Conservation (phyloP, 2,113 vertebrate genomes). For the Monopterus albus region DNA sequence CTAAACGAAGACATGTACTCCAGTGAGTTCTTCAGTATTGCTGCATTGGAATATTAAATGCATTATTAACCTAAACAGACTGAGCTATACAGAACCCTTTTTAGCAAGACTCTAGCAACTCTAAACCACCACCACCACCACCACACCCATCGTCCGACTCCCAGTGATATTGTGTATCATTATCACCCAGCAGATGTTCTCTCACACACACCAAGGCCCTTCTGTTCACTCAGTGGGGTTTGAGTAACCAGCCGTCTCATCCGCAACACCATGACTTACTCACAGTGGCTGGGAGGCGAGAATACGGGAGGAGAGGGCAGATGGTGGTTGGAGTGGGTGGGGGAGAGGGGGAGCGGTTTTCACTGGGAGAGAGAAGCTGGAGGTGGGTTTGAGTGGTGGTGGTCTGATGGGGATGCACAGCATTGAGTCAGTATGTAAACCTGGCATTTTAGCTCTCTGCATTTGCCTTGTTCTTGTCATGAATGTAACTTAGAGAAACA, state of each 20-base stretch:
- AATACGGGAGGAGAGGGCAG: not conserved
- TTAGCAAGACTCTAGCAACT: constrained; percentile 16
- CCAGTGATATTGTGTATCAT: constrained; percentile 16
- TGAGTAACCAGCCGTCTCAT: constrained; percentile 28
- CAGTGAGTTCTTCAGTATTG: not conserved
- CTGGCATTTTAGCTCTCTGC: constrained; percentile 38
- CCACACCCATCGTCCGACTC: constrained; percentile 11
- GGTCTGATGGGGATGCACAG: not conserved
- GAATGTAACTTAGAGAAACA: constrained; percentile 70
- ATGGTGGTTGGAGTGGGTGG: not conserved
- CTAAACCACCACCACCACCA: constrained; percentile 13
- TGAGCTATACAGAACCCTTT: constrained; percentile 21
- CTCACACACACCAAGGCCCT: constrained; percentile 10
- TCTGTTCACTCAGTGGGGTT: constrained; percentile 7
- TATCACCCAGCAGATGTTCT: constrained; percentile 15
- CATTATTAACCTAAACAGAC: not conserved
- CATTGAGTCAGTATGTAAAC: constrained; percentile 30
- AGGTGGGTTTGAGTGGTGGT: not conserved
- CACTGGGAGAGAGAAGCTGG: not conserved
- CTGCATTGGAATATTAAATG: constrained; percentile 22
- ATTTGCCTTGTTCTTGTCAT: constrained; percentile 69
- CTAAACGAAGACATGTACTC: no score
- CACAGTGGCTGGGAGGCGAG: constrained; percentile 5
- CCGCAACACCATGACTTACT: constrained; percentile 25
- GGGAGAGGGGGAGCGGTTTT: not conserved